Conservation (phyloP, 1,140 invertebrate species). For the Schmidtea mediterranea region DNA sequence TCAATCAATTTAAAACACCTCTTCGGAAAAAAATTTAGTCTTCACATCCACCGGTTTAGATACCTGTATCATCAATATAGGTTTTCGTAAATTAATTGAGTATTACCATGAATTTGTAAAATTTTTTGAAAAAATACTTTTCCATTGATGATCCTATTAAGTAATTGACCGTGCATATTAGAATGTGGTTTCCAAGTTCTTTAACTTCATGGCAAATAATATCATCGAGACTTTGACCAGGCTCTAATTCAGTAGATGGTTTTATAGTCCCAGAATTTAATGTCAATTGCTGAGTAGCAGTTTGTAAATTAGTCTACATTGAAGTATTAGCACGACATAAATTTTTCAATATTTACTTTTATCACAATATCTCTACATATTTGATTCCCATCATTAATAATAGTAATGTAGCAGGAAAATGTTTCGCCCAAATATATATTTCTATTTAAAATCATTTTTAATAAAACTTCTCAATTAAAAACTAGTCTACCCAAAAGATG, state of each 20-base stretch:
- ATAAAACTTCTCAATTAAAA: no score
- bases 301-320: conserved; percentile 57
- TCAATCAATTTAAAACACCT: neutral
- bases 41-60: conserved; percentile 87
- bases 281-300: conserved; percentile 51
- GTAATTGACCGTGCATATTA: conserved; percentile 83
- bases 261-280: conserved; percentile 33
- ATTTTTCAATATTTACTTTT: conserved; percentile 14
- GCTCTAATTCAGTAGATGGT: conserved; percentile 36
- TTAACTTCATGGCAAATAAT: conserved; percentile 92
- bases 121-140: conserved; percentile 49
- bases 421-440: conserved; percentile 72
- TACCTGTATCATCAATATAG: conserved; percentile 30
- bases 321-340: neutral
- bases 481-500: no score
- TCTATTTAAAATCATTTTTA: conserved; percentile 26
- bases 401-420: conserved; percentile 82
- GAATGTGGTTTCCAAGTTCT: conserved; percentile 80
- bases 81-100: conserved; percentile 1
- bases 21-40: conserved; percentile 45
- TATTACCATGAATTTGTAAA: conserved; percentile 68
- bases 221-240: conserved; percentile 64
- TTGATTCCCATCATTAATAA: conserved; percentile 70
- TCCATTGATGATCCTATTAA: conserved; percentile 35
- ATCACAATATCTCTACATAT: conserved; percentile 22